Base-by-base conservation (phyloP, 2,888 invertebrate genomes). In the Copidosoma aretas region DNA sequence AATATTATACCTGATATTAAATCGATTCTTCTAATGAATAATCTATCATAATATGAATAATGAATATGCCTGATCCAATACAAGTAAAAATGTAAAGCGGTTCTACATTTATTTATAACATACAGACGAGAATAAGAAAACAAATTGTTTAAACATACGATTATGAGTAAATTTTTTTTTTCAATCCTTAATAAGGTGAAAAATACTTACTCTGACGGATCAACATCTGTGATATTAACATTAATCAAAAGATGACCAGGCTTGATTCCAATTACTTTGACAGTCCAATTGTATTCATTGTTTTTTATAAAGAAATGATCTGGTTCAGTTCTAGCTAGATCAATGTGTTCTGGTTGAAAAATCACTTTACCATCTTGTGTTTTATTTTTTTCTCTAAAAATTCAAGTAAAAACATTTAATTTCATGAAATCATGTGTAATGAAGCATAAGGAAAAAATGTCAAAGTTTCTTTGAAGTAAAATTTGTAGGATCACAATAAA, bases 201-300 rank as follows among this genome's bases (percentile, higher is more conserved):
- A 52, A 43, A 41, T 71, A 79, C 82, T 82, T 77, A 89, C 89
- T 85, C 80, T 56, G 86, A 81, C 73, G 82, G 80, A 25, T 87
- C 86, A 24, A 79, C 73, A 1, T 89, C 88, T 0, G 88, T 87
- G 32, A 88, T 86, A 75, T 88, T 88, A 60, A 89, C 87, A 0
- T 86, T 88, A 59, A 92, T 85, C 68, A 89, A 88, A 0, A 91
- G 87, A 77, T 90, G 89, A 54, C 93, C 93, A 1, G 92, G 90
- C 25, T 86, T 87, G 46, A 86, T 85, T 19, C 90, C 92, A 61
- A 87, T 85, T 51, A 92, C 84, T 17, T 85, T 84, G 72, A 88
- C 84, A 0, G 82, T 78, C 73, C 84, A 83, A 0, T 81, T 76
- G 17, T 77, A 79, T 10, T 82, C 77, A 0, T 61, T 63, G 58